Conservation (phyloP, 2,888 invertebrate species). For the Drosophila histrio region DNA sequence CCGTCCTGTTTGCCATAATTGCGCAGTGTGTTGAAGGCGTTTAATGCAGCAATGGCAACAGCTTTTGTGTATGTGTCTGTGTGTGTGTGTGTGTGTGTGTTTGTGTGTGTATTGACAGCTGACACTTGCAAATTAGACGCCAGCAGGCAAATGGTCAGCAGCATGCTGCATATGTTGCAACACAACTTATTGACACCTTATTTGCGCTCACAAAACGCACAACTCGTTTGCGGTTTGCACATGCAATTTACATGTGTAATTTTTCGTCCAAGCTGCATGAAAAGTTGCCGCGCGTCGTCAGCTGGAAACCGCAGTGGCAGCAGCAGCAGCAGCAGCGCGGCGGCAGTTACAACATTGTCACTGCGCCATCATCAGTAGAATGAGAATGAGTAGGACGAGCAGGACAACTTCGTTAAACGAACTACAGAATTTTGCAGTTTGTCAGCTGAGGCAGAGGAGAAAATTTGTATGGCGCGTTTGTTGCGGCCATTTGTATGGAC, state of each 20-base stretch:
- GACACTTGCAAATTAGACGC: slow-evolving; percentile 77
- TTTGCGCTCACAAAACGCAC: slow-evolving; percentile 62
- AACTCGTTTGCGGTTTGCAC: slow-evolving; percentile 75
- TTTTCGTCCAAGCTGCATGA: slow-evolving; percentile 66
- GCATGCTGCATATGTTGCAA: slow-evolving; percentile 39
- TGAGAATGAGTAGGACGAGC: slow-evolving; percentile 34
- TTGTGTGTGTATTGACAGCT: slow-evolving; percentile 64
- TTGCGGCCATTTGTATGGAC: slow-evolving; percentile 56
- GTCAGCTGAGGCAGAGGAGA: slow-evolving; percentile 29
- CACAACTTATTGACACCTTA: slow-evolving; percentile 77
- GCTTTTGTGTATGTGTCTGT: not conserved
- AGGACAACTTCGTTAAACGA: slow-evolving; percentile 69
- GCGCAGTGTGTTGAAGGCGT: slow-evolving; percentile 56
- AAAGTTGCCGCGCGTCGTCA: slow-evolving; percentile 58
- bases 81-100: not conserved
- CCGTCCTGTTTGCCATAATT: slow-evolving; percentile 63
- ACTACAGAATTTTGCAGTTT: slow-evolving; percentile 53
- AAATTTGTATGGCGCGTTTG: slow-evolving; percentile 57
- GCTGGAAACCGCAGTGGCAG: slow-evolving; percentile 43
- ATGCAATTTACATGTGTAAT: slow-evolving; percentile 81
- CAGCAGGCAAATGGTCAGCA: slow-evolving; percentile 46
- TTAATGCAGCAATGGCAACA: slow-evolving; percentile 41
- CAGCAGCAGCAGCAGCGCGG: slow-evolving; percentile 27
- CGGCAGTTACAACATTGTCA: slow-evolving; percentile 52
- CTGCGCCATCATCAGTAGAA: slow-evolving; percentile 20